Percentiles rank a stretch among this genome's conserved stretches.
Conservation (phyloP, 2,113 vertebrate species). For the Myodes glareolus region DNA sequence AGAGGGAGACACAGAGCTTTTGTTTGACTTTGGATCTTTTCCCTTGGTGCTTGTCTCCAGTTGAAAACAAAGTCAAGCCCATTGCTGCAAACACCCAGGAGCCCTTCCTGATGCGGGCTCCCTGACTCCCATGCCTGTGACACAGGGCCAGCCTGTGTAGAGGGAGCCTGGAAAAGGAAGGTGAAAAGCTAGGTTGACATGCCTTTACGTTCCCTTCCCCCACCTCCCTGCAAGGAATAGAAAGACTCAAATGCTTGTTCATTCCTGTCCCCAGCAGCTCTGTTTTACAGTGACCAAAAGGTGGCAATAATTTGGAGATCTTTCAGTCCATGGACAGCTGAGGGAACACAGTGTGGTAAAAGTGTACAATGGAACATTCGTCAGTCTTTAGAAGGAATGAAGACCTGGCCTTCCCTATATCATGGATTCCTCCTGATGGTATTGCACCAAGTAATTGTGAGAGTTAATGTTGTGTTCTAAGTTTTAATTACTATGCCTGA, state of each 20-base stretch:
- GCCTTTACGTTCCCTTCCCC: neutral
- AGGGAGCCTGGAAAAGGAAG: neutral
- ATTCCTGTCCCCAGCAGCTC: no score
- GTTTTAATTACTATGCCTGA: neutral
- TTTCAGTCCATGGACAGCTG: neutral
- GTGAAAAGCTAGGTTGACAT: neutral
- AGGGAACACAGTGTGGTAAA: neutral
- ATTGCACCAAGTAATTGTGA: neutral
- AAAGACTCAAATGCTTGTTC: neutral
- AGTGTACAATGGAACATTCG: neutral
- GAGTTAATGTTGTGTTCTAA: neutral
- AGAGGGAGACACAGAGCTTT: no score
- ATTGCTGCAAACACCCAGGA: neutral
- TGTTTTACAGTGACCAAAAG: neutral
- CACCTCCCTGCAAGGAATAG: neutral
- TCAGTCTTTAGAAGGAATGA: neutral
- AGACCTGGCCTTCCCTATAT: neutral
- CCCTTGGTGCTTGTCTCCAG: slow-evolving; percentile 2
- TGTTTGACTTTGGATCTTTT: slow-evolving; percentile 17
- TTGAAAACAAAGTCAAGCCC: slow-evolving; percentile 2
- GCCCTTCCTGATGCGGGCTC: neutral
- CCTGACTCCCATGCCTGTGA: no score
- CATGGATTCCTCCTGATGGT: neutral
- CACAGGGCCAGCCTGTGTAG: neutral
- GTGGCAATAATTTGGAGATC: neutral